Percentiles rank a stretch among this genome's conserved stretches.
phyloP scores from a whole-genome alignment of 2,888 invertebrate genomes.

The Microctonus hyperodae region DNA sequence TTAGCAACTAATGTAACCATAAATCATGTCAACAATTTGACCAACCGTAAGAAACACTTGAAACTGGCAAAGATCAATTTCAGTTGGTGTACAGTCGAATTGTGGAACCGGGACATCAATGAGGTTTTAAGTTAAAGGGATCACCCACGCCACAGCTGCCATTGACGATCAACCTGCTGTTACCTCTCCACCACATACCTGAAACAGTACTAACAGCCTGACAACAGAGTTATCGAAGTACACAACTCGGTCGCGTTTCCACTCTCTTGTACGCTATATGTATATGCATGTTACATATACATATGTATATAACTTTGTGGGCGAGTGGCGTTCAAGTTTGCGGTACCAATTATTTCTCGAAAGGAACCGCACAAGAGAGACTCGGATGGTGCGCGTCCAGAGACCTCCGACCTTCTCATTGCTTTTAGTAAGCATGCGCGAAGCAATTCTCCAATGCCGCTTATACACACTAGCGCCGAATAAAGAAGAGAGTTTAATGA shows the following conservation, averaged over 20 bases:
- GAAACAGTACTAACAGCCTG: constrained; percentile 15
- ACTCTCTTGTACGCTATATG: background rate
- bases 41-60: background rate
- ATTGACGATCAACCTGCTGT: constrained; percentile 26
- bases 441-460: background rate
- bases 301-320: constrained; percentile 19
- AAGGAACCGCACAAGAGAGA: constrained; percentile 19
- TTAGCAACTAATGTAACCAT: background rate
- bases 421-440: background rate
- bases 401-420: constrained; percentile 25
- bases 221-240: constrained; percentile 12
- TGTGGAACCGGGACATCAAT: constrained; percentile 26
- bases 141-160: constrained; percentile 18
- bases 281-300: background rate
- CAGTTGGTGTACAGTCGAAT: background rate
- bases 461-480: constrained; percentile 23
- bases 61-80: background rate
- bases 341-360: constrained; percentile 19
- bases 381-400: background rate
- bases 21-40: background rate
- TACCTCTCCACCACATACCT: constrained; percentile 13
- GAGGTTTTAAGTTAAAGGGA: constrained; percentile 3
- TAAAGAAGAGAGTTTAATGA: constrained; percentile 35
- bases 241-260: background rate
- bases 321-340: constrained; percentile 16